phyloP scores from a whole-genome alignment of 2,888 invertebrate species.

The Archaeoteleia sp. region DNA sequence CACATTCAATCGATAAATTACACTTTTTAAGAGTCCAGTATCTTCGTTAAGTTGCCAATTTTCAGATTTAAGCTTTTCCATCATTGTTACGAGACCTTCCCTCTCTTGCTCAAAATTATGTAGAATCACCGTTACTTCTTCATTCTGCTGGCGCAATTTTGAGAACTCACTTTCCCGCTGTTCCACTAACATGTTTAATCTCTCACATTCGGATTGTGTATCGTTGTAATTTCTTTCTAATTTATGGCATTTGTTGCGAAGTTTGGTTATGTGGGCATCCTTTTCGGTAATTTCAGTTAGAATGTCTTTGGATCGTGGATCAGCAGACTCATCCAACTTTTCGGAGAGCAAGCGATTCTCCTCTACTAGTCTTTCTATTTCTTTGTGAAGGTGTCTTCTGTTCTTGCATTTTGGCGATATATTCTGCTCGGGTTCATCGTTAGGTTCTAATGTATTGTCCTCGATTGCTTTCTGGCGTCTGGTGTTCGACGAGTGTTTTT shows the following conservation, averaged over 20 bases:
- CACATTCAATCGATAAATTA: conserved; percentile 85
- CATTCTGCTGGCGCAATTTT: conserved; percentile 57
- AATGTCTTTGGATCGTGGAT: conserved; percentile 54
- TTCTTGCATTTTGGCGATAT: conserved; percentile 52
- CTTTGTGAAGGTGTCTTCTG: conserved; percentile 56
- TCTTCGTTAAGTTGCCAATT: conserved; percentile 81
- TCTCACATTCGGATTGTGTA: conserved; percentile 56
- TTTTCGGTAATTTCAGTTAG: conserved; percentile 59
- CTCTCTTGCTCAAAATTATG: conserved; percentile 60
- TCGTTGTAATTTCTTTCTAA: conserved; percentile 60
- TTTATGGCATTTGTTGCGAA: conserved; percentile 61
- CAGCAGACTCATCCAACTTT: conserved; percentile 50
- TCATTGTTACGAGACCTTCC: conserved; percentile 47
- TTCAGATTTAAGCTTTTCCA: conserved; percentile 76
- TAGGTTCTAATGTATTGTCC: too few species aligned
- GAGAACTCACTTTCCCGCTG: conserved; percentile 60
- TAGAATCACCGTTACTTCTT: conserved; percentile 57
- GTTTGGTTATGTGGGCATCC: conserved; percentile 56
- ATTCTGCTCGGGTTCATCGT: too few species aligned
- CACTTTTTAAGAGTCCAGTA: conserved; percentile 84
- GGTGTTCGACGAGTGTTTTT: too few species aligned
- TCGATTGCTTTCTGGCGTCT: too few species aligned
- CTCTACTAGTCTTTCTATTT: conserved; percentile 55
- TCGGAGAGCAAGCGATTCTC: conserved; percentile 55
- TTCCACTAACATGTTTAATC: conserved; percentile 54